These are phyloP conservation scores for Troides helena DNA, from an alignment of 2,888 invertebrate species.

Conservation along the genomic window DNA sequence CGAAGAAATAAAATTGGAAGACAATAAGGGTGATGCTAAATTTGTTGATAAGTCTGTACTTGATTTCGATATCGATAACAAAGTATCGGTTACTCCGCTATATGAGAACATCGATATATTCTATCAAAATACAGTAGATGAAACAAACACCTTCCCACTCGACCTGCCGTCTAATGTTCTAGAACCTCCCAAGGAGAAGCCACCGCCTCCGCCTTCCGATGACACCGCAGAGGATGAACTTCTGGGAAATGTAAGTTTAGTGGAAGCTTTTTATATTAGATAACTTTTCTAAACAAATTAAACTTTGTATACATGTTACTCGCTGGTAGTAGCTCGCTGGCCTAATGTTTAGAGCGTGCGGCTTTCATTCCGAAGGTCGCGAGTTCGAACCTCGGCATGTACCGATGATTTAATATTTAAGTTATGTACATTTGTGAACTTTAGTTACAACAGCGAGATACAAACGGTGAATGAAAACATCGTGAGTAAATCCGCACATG, in stretches of 20 bases:
- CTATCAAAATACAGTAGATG: slow-evolving; percentile 61
- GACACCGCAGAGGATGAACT: slow-evolving; percentile 67
- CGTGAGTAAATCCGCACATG: no score
- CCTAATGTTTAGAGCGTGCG: no score
- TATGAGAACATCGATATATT: slow-evolving; percentile 83
- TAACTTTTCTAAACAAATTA: no score
- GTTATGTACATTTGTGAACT: no score
- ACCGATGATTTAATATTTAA: no score
- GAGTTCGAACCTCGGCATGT: no score
- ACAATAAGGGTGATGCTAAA: slow-evolving; percentile 40
- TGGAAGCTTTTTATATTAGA: no score
- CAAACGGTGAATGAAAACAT: no score
- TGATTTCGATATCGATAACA: slow-evolving; percentile 53
- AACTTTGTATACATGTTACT: no score
- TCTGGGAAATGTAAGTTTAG: slow-evolving; percentile 67
- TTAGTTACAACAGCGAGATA: no score
- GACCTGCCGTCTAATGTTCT: slow-evolving; percentile 80
- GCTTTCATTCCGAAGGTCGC: no score
- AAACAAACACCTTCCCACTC: slow-evolving; percentile 71
- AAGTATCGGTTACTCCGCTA: slow-evolving; percentile 75
- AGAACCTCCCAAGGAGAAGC: slow-evolving; percentile 92
- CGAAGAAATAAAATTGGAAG: slow-evolving; percentile 43
- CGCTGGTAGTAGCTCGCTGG: no score
- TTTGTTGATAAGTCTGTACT: slow-evolving; percentile 42
- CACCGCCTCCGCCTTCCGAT: slow-evolving; percentile 88